Conservation (phyloP, 2,888 invertebrate species). For the Amblyjoppa proteus region DNA sequence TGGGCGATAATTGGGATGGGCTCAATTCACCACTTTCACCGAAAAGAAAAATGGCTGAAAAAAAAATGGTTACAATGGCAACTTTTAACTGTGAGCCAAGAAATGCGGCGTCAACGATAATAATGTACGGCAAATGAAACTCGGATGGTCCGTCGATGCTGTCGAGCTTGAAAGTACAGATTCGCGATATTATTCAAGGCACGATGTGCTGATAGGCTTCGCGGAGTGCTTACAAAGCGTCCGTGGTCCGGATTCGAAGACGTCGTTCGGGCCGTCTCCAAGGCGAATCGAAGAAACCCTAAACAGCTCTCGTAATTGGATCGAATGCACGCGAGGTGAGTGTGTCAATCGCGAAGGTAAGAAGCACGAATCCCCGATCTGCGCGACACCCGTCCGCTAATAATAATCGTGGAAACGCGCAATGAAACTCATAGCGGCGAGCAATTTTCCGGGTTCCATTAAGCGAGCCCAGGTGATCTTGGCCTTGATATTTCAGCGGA, state of each 20-base stretch:
- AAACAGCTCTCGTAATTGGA: slow-evolving; percentile 62
- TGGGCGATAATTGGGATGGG: too few relatives aligned
- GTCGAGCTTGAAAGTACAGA: slow-evolving; percentile 16
- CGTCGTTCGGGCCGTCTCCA: slow-evolving; percentile 44
- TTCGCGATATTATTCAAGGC: slow-evolving; percentile 49
- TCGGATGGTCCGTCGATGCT: neutral
- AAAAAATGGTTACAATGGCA: too few relatives aligned
- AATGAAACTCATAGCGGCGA: slow-evolving; percentile 28
- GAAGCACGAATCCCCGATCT: neutral
- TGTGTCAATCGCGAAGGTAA: slow-evolving; percentile 30
- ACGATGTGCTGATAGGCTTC: slow-evolving; percentile 51
- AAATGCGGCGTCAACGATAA: too few relatives aligned
- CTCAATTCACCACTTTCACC: too few relatives aligned
- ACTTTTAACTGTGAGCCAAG: too few relatives aligned
- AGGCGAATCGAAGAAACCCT: slow-evolving; percentile 64
- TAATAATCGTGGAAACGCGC: neutral
- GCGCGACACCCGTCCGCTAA: too few relatives aligned
- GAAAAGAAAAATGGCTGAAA: too few relatives aligned
- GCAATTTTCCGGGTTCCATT: slow-evolving; percentile 58
- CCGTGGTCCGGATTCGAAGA: slow-evolving; percentile 52
- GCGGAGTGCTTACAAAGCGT: slow-evolving; percentile 52
- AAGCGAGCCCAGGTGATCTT: slow-evolving; percentile 59
- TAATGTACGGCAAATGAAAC: neutral
- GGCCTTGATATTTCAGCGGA: slow-evolving; percentile 57
- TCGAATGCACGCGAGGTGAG: slow-evolving; percentile 26